Conservation (phyloP, 2,113 vertebrate species). For the Oriolus oriolus region DNA sequence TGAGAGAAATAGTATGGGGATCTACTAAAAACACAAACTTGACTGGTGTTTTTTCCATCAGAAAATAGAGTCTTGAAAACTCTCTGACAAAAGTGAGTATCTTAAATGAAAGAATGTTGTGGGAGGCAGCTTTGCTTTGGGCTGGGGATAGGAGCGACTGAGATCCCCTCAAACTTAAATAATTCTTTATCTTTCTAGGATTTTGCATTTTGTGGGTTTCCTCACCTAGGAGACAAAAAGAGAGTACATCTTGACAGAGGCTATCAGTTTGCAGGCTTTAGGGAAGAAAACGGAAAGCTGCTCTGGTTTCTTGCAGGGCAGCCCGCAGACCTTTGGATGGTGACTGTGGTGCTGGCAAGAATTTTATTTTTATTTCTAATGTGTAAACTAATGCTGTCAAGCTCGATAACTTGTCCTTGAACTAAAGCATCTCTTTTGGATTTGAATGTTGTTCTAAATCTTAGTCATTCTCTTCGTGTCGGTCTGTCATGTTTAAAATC, state of each 20-base stretch:
- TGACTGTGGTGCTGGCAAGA: background rate
- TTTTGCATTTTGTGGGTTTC: background rate
- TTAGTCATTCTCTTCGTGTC: background rate
- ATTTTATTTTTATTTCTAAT: constrained; percentile 1
- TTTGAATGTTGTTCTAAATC: background rate
- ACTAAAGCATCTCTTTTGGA: background rate
- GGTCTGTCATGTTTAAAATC: background rate
- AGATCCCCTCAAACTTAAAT: background rate
- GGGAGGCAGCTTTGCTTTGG: background rate
- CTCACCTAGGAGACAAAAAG: background rate
- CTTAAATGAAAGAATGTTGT: background rate
- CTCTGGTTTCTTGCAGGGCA: background rate
- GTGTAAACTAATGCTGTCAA: background rate
- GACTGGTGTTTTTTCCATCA: background rate
- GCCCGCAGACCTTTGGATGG: background rate
- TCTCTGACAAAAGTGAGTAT: background rate
- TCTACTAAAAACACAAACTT: background rate
- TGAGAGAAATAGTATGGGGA: background rate
- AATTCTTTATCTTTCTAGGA: background rate
- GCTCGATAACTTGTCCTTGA: background rate
- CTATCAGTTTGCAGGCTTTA: background rate
- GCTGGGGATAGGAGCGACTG: background rate
- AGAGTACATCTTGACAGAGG: background rate
- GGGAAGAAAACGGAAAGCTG: background rate
- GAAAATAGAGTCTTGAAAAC: background rate